phyloP scores from a whole-genome alignment of 2,888 invertebrate genomes.

The Dromius quadrimaculatus region DNA sequence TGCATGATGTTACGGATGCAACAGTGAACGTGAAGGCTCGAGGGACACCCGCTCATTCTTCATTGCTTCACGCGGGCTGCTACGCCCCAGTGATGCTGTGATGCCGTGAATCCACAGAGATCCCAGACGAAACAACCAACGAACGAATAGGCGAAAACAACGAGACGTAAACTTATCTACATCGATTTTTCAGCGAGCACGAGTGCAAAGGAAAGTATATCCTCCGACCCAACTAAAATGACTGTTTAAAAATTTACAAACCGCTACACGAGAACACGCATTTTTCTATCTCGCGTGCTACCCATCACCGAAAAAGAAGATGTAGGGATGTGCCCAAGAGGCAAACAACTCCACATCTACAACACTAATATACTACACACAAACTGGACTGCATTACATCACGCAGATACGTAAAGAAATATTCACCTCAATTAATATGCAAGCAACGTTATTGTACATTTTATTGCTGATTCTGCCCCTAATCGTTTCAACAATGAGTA shows the following conservation, averaged over 20 bases:
- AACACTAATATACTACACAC: background rate
- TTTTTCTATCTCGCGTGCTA: conserved; percentile 32
- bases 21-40: conserved; percentile 15
- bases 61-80: background rate
- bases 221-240: conserved; percentile 49
- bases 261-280: conserved; percentile 48
- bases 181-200: conserved; percentile 45
- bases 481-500: conserved; percentile 5
- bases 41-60: conserved; percentile 20
- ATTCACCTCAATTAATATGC: conserved; percentile 26
- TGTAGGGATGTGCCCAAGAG: background rate
- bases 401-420: conserved; percentile 29
- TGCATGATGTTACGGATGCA: conserved; percentile 9
- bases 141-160: conserved; percentile 46
- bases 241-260: conserved; percentile 49
- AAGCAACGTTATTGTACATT: conserved; percentile 15
- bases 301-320: background rate
- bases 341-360: background rate
- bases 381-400: conserved; percentile 28
- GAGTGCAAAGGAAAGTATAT: conserved; percentile 40
- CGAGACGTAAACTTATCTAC: conserved; percentile 48
- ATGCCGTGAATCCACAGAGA: conserved; percentile 7
- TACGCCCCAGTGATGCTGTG: background rate
- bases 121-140: conserved; percentile 32
- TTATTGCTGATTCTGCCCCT: background rate